Percentiles rank a stretch among this genome's conserved stretches.
phyloP scores from a whole-genome alignment of 2,888 invertebrate genomes.

The Tenthredo mesomela region DNA sequence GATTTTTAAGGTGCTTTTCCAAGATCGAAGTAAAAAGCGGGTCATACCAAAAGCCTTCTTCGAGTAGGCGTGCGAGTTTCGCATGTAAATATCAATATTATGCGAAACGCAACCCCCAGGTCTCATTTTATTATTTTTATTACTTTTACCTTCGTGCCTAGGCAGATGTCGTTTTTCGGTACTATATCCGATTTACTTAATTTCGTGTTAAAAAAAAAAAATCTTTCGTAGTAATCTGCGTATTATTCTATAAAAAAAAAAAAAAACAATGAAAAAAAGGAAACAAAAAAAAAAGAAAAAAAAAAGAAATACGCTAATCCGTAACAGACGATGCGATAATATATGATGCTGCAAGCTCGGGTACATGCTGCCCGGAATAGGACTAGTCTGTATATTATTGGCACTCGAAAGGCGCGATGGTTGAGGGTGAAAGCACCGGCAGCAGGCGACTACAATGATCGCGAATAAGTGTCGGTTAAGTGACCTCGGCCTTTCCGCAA shows the following conservation, averaged over 20 bases:
- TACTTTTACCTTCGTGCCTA: not conserved
- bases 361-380: not conserved
- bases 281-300: not conserved
- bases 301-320: not conserved
- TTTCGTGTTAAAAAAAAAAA: not conserved
- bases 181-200: not conserved
- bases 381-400: slow-evolving; percentile 36
- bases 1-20: not conserved
- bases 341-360: not conserved
- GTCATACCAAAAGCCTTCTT: not conserved
- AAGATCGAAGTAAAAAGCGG: not conserved
- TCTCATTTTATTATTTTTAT: slow-evolving; percentile 31
- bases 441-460: slow-evolving; percentile 32
- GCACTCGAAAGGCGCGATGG: slow-evolving; percentile 13
- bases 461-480: slow-evolving; percentile 49
- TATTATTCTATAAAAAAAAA: not conserved
- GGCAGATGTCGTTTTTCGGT: not conserved
- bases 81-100: slow-evolving; percentile 46
- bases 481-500: slow-evolving; percentile 49
- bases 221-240: too few relatives aligned
- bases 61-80: slow-evolving; percentile 2
- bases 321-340: not conserved
- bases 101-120: slow-evolving; percentile 14
- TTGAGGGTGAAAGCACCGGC: not conserved
- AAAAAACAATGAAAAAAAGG: not conserved